Evolutionary conservation across 1,140 invertebrate species (phyloP).

Genomic region (Cepaea nemoralis): DNA sequence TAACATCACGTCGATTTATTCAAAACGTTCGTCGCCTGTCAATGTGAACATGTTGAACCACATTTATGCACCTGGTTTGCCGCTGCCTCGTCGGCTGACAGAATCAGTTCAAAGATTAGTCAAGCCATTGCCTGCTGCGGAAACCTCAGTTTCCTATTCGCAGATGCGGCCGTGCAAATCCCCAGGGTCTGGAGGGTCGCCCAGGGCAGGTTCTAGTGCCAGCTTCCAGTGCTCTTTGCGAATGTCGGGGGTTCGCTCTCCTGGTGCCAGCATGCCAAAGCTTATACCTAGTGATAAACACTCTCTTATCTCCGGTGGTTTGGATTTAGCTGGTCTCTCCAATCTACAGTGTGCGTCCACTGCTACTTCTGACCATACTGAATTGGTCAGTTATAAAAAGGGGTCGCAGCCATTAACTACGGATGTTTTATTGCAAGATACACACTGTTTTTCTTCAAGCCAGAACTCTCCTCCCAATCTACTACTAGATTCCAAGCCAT

Average conservation of each 20-base stretch:
- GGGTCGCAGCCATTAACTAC: background rate
- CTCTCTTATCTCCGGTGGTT: constrained; percentile 36
- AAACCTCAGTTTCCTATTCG: constrained; percentile 45
- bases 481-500: constrained; percentile 8
- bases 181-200: constrained; percentile 44
- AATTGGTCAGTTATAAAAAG: background rate
- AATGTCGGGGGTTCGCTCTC: constrained; percentile 45
- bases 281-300: constrained; percentile 36
- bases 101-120: constrained; percentile 56
- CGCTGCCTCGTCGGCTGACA: constrained; percentile 51
- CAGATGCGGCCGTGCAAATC: constrained; percentile 49
- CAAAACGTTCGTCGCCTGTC: constrained; percentile 51
- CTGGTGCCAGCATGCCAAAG: constrained; percentile 39
- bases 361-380: background rate
- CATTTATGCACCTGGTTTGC: constrained; percentile 54
- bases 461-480: constrained; percentile 21
- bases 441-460: background rate
- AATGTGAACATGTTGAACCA: constrained; percentile 57
- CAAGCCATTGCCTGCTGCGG: constrained; percentile 50
- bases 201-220: constrained; percentile 38
- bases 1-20: constrained; percentile 58
- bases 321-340: constrained; percentile 38
- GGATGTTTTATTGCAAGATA: constrained; percentile 15
- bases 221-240: constrained; percentile 44
- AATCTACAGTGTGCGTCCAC: background rate